Percentiles rank a stretch among this genome's conserved stretches.
Evolutionary conservation across 2,113 vertebrate genomes (phyloP).

Genomic region (Chiloscyllium plagiosum): DNA sequence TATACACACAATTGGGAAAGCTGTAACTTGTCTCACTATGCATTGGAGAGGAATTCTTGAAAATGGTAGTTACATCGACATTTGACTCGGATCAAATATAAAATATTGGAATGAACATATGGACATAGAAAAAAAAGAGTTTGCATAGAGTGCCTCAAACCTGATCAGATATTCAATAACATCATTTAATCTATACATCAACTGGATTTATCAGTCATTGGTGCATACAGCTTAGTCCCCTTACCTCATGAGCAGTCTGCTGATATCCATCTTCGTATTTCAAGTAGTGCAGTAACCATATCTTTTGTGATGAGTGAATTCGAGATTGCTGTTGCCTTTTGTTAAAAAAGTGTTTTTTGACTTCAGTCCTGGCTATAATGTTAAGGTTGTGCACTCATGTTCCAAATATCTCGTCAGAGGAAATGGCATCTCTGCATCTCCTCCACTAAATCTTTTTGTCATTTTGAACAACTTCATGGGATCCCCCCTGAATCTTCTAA

Average conservation of each 20-base stretch:
- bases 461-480: neutral
- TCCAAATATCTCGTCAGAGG: neutral
- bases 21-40: neutral
- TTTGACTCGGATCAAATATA: neutral
- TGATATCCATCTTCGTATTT: neutral
- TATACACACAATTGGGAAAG: neutral
- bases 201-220: neutral
- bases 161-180: neutral
- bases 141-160: neutral
- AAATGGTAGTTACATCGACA: neutral
- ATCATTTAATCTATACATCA: neutral
- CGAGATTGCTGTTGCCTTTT: neutral
- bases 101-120: neutral
- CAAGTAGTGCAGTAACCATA: neutral
- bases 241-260: neutral
- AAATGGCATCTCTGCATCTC: neutral
- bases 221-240: neutral
- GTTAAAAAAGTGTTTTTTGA: neutral
- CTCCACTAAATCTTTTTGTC: neutral
- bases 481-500: neutral
- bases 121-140: too few relatives aligned
- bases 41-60: neutral
- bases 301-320: neutral
- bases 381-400: neutral
- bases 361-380: neutral